phyloP scores from a whole-genome alignment of 2,113 vertebrate species.

The Mungos mungo region DNA sequence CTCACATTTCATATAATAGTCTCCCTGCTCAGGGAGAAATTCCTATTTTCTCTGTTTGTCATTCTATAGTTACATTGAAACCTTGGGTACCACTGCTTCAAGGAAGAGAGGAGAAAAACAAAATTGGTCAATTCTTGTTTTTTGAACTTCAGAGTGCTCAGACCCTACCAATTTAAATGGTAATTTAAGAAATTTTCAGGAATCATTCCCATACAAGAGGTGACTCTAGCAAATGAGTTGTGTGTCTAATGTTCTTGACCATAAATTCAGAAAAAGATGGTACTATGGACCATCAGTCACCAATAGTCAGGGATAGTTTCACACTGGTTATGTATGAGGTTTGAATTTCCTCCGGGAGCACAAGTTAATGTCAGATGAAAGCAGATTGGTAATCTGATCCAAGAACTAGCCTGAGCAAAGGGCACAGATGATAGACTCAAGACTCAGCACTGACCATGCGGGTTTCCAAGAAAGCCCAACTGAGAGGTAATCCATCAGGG shows the following conservation, averaged over 20 bases:
- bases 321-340: background rate
- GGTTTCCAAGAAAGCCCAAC: background rate
- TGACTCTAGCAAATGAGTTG: background rate
- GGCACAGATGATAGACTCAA: background rate
- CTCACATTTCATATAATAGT: background rate
- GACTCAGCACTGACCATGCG: background rate
- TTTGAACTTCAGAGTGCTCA: background rate
- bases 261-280: constrained; percentile 26
- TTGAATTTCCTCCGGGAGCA: background rate
- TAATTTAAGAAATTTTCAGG: background rate
- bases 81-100: background rate
- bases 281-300: background rate
- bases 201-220: background rate
- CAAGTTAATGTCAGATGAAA: background rate
- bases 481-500: background rate
- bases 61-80: background rate
- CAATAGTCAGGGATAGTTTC: background rate
- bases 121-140: background rate
- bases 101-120: background rate
- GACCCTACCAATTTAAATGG: background rate
- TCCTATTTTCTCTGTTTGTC: background rate
- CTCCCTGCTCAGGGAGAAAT: background rate
- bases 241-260: background rate
- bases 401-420: background rate
- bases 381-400: background rate